Base-by-base conservation (phyloP, 2,888 invertebrate species). In the Maniola hyperantus region DNA sequence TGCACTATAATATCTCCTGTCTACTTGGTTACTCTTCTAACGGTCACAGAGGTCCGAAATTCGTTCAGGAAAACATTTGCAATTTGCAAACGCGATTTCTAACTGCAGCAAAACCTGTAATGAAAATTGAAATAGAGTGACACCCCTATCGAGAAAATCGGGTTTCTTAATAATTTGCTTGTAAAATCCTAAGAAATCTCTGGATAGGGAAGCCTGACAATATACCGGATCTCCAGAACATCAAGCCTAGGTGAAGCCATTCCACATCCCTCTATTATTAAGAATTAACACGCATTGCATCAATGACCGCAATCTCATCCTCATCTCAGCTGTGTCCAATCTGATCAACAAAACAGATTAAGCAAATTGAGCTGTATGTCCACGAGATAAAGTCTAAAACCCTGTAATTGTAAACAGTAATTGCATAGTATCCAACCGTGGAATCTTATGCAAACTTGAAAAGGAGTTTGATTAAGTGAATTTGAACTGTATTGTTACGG, bases 261-360 rank as follows among this genome's bases (percentile, higher is more conserved):
- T 58, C 46, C 11, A 54, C 26, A 62, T 62, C 51, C 42, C 61
- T 70, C 65, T 62, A 69, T 75, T 69, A 72, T 72, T 72, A 71
- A 61, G 73, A 72, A 72, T 75, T 75, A 75, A 72, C 70, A 73
- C 73, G 70, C 72, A 69, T 68, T 71, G 71, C 68, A 65, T 66
- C 66, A 66, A 65, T 66, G 58, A 60, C 66, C 54, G 63, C 63
- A 63, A 63, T 63, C 63, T 62, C 62, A 53, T 62, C 50, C 20
- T 48, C 36, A 51, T 62, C 62, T 63, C 55, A 55, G 55, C 54
- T 63, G 63, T 63, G 63, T 63, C 63, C 63, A 63, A 63, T 63
- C 63, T 44, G 33, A 20, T 61, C 36, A 13, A 36, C 13, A 15
- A 39, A 26, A 13, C 11, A 1, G 34, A 15, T 10, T 15, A 8